Evolutionary conservation across 2,113 vertebrate species (phyloP).

Genomic region (Sylvietta virens): DNA sequence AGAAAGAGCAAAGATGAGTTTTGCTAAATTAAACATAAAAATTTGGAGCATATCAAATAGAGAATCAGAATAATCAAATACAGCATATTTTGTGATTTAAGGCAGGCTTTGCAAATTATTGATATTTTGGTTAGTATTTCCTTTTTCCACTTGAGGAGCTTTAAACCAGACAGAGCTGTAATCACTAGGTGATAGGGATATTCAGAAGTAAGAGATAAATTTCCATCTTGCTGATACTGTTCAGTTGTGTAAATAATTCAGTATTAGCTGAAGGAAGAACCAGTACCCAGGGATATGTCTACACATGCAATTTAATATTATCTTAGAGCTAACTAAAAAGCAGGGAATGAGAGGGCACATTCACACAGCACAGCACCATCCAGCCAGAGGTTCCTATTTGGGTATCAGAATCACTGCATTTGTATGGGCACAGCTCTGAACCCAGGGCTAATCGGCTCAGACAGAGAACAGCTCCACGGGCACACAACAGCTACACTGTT

Average conservation of each 20-base stretch:
- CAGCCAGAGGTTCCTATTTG: neutral
- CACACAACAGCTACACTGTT: neutral
- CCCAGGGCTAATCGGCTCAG: neutral
- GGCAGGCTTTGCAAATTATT: neutral
- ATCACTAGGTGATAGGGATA: neutral
- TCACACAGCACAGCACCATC: neutral
- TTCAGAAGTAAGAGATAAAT: neutral
- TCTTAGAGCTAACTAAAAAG: neutral
- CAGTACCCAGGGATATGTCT: neutral
- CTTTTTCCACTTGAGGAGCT: neutral
- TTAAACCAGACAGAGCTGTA: neutral
- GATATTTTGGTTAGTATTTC: constrained; percentile 3
- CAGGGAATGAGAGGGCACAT: neutral
- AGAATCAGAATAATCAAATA: constrained; percentile 21
- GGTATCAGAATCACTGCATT: neutral
- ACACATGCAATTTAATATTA: neutral
- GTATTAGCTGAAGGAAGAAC: neutral
- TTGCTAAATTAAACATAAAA: constrained; percentile 18
- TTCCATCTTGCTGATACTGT: neutral
- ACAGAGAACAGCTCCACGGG: neutral
- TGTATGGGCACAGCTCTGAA: neutral
- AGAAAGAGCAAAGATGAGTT: neutral
- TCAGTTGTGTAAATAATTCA: constrained; percentile 41
- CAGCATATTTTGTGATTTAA: neutral
- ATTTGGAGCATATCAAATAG: neutral